Evolutionary conservation across 2,797 vertebrate genomes (phyloP).

Genomic region (Mallotus villosus): DNA sequence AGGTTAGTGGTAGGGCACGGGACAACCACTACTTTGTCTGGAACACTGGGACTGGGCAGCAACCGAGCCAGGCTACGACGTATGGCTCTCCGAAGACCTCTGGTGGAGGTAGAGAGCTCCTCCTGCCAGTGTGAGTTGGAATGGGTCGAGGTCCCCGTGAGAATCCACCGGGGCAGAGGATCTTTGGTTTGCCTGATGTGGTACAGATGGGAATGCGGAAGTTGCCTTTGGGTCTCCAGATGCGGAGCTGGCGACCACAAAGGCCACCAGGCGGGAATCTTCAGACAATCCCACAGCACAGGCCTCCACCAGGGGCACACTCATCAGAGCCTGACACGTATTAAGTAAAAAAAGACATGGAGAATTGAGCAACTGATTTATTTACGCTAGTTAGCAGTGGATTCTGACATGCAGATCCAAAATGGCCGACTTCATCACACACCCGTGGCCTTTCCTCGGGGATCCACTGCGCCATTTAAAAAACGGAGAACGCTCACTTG

Average conservation of each 20-base stretch:
- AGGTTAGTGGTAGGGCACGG: constrained; percentile 80
- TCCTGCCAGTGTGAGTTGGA: neutral
- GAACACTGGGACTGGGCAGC: constrained; percentile 81
- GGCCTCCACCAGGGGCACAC: constrained; percentile 79
- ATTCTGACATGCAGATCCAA: too few species aligned
- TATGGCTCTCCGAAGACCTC: constrained; percentile 56
- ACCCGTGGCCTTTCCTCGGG: too few species aligned
- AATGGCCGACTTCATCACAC: too few species aligned
- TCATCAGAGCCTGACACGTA: constrained; percentile 67
- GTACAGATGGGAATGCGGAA: constrained; percentile 15
- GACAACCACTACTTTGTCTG: constrained; percentile 83
- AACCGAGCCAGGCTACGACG: constrained; percentile 62
- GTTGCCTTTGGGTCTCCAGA: constrained; percentile 29
- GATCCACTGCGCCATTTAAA: too few species aligned
- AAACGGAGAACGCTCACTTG: constrained; percentile 68
- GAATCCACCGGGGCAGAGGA: neutral
- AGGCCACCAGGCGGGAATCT: constrained; percentile 81
- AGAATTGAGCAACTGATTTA: neutral
- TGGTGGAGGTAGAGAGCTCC: constrained; percentile 11
- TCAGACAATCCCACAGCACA: constrained; percentile 80
- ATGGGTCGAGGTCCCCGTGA: neutral
- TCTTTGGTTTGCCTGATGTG: neutral
- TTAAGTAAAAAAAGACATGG: neutral
- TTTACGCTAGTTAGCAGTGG: neutral
- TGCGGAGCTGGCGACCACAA: constrained; percentile 72